phyloP scores from a whole-genome alignment of 37 sponge, comb jelly and placozoan genomes.

The Oopsacas minuta region DNA sequence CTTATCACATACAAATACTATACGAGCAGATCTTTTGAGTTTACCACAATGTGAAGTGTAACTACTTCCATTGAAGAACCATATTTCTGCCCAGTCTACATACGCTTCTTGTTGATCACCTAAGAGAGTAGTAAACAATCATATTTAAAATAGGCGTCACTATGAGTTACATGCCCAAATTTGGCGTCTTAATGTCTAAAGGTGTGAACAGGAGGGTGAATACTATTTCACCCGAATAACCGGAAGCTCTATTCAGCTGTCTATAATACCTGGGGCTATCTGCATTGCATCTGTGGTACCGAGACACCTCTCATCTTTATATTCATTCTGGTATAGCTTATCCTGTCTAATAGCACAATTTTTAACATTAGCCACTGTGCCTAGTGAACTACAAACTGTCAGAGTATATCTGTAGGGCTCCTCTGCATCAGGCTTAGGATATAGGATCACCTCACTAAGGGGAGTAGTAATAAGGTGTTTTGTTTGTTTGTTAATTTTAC shows the following conservation, averaged over 20 bases:
- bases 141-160: background rate
- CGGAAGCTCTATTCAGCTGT: no score
- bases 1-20: constrained; percentile 49
- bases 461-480: no score
- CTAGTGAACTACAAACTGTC: background rate
- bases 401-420: background rate
- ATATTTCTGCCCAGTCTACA: constrained; percentile 49
- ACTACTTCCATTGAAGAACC: constrained; percentile 29
- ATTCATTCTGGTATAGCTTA: background rate
- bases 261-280: background rate
- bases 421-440: background rate
- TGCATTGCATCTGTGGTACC: background rate
- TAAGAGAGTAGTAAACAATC: background rate
- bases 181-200: no score
- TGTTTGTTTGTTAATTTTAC: background rate
- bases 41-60: constrained; percentile 35
- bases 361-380: background rate
- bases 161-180: no score
- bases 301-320: background rate
- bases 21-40: constrained; percentile 21
- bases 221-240: no score
- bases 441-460: background rate
- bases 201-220: no score
- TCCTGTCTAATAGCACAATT: background rate
- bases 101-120: background rate